Evolutionary conservation across 2,888 invertebrate genomes (phyloP).

Genomic region (Idaea biselata): DNA sequence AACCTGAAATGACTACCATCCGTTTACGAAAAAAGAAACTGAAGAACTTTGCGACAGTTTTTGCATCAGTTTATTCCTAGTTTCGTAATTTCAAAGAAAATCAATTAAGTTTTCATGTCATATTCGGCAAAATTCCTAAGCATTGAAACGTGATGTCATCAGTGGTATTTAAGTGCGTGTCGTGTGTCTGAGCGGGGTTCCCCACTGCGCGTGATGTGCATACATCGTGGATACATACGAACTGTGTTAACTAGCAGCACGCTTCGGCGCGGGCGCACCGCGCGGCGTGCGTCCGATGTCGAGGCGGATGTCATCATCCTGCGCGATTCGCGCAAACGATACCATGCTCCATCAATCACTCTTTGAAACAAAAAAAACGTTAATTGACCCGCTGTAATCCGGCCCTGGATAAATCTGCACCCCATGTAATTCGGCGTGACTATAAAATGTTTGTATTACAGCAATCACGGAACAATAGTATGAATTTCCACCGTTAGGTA

Average conservation of each 20-base stretch:
- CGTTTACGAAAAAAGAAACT: too few species aligned
- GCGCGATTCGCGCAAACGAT: background rate
- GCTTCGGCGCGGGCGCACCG: background rate
- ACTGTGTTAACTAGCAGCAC: conserved; percentile 3
- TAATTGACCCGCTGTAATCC: too few species aligned
- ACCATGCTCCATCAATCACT: background rate
- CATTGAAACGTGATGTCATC: conserved; percentile 59
- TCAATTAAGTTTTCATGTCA: conserved; percentile 30
- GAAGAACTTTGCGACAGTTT: too few species aligned
- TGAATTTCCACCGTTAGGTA: too few species aligned
- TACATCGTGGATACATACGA: conserved; percentile 26
- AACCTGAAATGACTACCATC: too few species aligned
- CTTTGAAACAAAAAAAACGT: background rate
- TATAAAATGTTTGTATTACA: too few species aligned
- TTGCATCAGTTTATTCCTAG: too few species aligned
- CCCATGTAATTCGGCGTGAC: too few species aligned
- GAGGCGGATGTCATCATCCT: conserved; percentile 45
- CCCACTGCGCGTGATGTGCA: conserved; percentile 61
- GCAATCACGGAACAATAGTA: too few species aligned
- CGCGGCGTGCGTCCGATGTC: conserved; percentile 19
- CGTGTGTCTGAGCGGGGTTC: conserved; percentile 57
- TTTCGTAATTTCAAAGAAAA: conserved; percentile 10
- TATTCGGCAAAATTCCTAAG: conserved; percentile 41
- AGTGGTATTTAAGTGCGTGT: conserved; percentile 54
- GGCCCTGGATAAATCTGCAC: too few species aligned